Conservation (phyloP, 2,113 vertebrate species). For the Oostethus manadensis region DNA sequence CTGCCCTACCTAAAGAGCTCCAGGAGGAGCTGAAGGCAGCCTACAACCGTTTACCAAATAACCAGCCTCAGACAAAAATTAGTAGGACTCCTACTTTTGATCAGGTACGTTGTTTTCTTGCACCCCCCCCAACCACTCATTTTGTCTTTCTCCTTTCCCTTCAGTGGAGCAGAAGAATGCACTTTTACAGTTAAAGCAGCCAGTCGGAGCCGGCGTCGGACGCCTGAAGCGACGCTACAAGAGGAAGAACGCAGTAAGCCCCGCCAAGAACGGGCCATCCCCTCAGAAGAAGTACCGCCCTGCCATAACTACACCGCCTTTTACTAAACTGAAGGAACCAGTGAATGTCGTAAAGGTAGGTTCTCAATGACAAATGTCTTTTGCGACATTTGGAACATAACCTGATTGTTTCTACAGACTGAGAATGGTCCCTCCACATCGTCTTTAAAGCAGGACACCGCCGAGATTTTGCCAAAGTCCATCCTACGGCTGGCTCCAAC, state of each 20-base stretch:
- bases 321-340: slow-evolving; percentile 71
- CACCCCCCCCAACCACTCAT: background rate
- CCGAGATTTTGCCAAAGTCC: slow-evolving; percentile 28
- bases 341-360: slow-evolving; percentile 72
- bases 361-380: background rate
- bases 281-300: slow-evolving; percentile 79
- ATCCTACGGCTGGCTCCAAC: slow-evolving; percentile 74
- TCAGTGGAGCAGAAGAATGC: slow-evolving; percentile 80
- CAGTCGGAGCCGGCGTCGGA: slow-evolving; percentile 40
- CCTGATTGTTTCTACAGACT: slow-evolving; percentile 56
- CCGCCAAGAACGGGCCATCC: slow-evolving; percentile 79
- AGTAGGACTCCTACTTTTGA: slow-evolving; percentile 32
- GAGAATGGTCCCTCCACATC: slow-evolving; percentile 76
- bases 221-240: slow-evolving; percentile 82
- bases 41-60: slow-evolving; percentile 75
- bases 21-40: slow-evolving; percentile 90
- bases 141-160: slow-evolving; percentile 10
- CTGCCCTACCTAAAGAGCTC: slow-evolving; percentile 87
- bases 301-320: slow-evolving; percentile 71
- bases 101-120: background rate
- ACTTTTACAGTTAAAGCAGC: slow-evolving; percentile 77
- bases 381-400: background rate
- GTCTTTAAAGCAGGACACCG: slow-evolving; percentile 46
- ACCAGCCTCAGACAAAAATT: slow-evolving; percentile 59
- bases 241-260: slow-evolving; percentile 76